Conservation (phyloP, 2,888 invertebrate species). For the Boloria euphrosyne region DNA sequence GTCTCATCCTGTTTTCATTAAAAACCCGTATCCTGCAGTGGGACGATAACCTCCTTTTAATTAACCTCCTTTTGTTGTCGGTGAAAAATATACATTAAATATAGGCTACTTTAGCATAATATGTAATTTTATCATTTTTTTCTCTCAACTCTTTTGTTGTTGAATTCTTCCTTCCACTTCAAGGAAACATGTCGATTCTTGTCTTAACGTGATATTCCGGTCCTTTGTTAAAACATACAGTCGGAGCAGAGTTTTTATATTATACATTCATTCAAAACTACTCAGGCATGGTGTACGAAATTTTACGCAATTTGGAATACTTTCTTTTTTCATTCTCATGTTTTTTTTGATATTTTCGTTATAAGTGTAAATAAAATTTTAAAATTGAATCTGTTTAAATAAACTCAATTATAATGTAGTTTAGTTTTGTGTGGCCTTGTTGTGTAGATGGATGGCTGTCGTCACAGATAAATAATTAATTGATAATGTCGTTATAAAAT, state of each 20-base stretch:
- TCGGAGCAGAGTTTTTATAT: conserved; percentile 11
- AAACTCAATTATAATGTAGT: neutral
- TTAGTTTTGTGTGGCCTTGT: too few relatives aligned
- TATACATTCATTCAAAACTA: conserved; percentile 13
- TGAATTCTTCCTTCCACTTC: neutral
- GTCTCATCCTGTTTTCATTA: too few relatives aligned
- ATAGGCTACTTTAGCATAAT: too few relatives aligned
- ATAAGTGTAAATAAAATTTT: neutral
- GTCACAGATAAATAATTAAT: too few relatives aligned
- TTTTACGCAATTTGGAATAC: conserved; percentile 6
- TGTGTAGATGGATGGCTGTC: too few relatives aligned
- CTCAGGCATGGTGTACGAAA: neutral
- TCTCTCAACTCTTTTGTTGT: too few relatives aligned
- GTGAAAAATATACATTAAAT: too few relatives aligned
- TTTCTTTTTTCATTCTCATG: neutral
- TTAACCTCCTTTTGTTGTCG: too few relatives aligned
- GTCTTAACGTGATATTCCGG: conserved; percentile 12
- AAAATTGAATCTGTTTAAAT: neutral
- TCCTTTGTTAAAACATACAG: conserved; percentile 13
- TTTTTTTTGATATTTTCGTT: neutral
- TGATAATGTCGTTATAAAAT: too few relatives aligned
- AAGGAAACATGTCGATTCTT: conserved; percentile 19
- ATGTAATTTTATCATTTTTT: too few relatives aligned
- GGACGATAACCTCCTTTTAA: too few relatives aligned
- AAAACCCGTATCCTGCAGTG: too few relatives aligned